Percentiles rank a stretch among this genome's conserved stretches.
These are phyloP conservation scores for Operophtera brumata DNA, from an alignment of 2,888 invertebrate genomes.

Conservation along the genomic window DNA sequence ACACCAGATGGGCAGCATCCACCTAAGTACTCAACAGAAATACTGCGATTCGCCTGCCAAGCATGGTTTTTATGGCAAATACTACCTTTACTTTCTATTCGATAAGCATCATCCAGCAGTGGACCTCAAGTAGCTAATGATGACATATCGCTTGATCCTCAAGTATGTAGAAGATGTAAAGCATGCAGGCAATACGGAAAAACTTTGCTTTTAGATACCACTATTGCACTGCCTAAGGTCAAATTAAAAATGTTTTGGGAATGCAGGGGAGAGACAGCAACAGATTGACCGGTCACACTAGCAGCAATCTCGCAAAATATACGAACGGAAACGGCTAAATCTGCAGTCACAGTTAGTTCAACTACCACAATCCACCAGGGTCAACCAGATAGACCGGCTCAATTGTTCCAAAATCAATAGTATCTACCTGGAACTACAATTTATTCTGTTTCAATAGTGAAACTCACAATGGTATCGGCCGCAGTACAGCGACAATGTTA, in stretches of 20 bases:
- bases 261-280: neutral
- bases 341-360: slow-evolving; percentile 39
- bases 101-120: too few relatives aligned
- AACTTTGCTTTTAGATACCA: too few relatives aligned
- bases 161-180: too few relatives aligned
- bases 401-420: slow-evolving; percentile 54
- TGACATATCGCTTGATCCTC: too few relatives aligned
- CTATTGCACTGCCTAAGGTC: too few relatives aligned
- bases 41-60: too few relatives aligned
- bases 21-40: too few relatives aligned
- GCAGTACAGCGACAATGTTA: slow-evolving; percentile 39
- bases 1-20: too few relatives aligned
- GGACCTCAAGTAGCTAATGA: too few relatives aligned
- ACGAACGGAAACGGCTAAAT: slow-evolving; percentile 22
- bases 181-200: too few relatives aligned
- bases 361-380: slow-evolving; percentile 44
- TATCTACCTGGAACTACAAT: neutral
- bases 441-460: slow-evolving; percentile 30
- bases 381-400: slow-evolving; percentile 41
- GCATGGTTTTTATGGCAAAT: too few relatives aligned
- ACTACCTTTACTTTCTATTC: too few relatives aligned
- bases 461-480: slow-evolving; percentile 42
- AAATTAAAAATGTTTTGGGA: neutral
- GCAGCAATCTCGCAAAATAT: slow-evolving; percentile 2
- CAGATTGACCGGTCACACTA: neutral